Conservation (phyloP, 2,797 vertebrate genomes). For the Hylomyscus alleni region DNA sequence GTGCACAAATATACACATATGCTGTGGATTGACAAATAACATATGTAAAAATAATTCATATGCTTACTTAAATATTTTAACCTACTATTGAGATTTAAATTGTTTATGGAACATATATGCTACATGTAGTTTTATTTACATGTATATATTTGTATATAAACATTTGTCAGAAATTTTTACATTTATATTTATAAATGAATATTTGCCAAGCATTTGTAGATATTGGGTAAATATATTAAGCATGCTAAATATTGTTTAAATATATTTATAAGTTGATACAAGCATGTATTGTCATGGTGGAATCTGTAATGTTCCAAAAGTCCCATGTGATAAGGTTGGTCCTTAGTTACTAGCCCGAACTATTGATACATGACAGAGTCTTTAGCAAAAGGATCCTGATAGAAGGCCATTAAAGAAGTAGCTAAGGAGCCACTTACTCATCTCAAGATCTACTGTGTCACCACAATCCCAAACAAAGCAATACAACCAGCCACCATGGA, state of each 20-base stretch:
- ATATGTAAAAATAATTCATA: not conserved
- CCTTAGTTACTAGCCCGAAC: not conserved
- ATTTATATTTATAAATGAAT: not conserved
- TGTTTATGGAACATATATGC: not conserved
- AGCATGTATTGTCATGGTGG: not conserved
- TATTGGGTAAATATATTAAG: slow-evolving; percentile 3
- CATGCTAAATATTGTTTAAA: slow-evolving; percentile 49
- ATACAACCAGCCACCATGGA: not conserved
- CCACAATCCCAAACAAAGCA: not conserved
- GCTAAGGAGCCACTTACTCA: not conserved
- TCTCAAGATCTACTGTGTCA: not conserved
- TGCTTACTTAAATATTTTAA: slow-evolving; percentile 26
- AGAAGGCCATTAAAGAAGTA: not conserved
- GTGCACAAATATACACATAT: not conserved
- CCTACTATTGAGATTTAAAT: slow-evolving; percentile 34
- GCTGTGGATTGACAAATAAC: not conserved
- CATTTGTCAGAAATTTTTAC: not conserved
- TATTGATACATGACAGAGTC: not conserved
- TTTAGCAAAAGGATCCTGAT: not conserved
- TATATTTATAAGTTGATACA: not conserved
- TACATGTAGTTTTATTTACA: slow-evolving; percentile 24
- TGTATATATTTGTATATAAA: not conserved
- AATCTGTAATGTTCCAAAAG: not conserved
- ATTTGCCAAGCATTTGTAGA: not conserved
- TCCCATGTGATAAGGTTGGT: not conserved